A percentile compares a stretch with the other conserved stretches of the same genome.
phyloP scores from a whole-genome alignment of 92 coral and sea anemone genomes.

The Phenganax marumi region DNA sequence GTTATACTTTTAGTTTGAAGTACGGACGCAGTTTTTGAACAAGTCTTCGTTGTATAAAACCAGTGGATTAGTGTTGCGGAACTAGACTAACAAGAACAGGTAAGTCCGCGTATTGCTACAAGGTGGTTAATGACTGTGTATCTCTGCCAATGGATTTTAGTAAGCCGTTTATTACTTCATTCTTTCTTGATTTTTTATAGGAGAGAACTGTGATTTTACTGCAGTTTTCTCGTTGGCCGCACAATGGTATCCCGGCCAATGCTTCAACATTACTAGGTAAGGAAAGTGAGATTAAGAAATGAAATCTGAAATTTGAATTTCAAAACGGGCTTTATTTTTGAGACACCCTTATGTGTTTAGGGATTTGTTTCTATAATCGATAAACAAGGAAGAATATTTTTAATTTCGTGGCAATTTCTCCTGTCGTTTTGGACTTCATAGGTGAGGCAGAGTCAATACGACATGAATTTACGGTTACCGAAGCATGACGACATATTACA shows the following conservation, averaged over 20 bases:
- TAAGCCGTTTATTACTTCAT: too few relatives aligned
- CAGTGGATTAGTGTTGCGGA: conserved; percentile 21
- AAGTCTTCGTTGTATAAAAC: conserved; percentile 30
- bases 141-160: too few relatives aligned
- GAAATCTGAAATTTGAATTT: too few relatives aligned
- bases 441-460: conserved; percentile 88
- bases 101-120: too few relatives aligned
- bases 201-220: too few relatives aligned
- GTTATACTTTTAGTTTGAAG: conserved; percentile 45
- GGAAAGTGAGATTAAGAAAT: too few relatives aligned
- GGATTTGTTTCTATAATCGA: not conserved
- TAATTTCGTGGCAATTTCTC: not conserved
- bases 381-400: not conserved
- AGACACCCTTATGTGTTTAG: not conserved
- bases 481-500: conserved; percentile 46
- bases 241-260: too few relatives aligned
- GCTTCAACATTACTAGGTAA: too few relatives aligned
- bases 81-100: conserved; percentile 25
- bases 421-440: conserved; percentile 66
- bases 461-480: conserved; percentile 50
- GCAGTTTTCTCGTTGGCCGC: too few relatives aligned
- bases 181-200: too few relatives aligned
- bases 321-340: too few relatives aligned
- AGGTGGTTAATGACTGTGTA: too few relatives aligned
- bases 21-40: conserved; percentile 29